phyloP scores from a whole-genome alignment of 2,797 vertebrate species.

The Kryptolebias ocellatus region DNA sequence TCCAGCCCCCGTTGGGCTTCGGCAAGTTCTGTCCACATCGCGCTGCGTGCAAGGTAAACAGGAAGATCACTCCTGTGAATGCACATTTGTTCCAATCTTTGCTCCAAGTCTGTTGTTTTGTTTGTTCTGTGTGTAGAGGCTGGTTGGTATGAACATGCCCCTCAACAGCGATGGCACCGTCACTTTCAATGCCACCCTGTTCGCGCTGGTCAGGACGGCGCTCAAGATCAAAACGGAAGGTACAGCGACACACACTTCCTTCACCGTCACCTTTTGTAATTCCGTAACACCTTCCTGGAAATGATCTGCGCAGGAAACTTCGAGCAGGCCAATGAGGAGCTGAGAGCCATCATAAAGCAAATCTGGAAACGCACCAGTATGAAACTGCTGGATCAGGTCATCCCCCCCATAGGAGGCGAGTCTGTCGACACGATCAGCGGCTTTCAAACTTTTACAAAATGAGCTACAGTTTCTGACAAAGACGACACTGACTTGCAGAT shows the following conservation, averaged over 20 bases:
- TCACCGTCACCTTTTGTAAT: neutral
- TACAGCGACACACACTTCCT: constrained; percentile 51
- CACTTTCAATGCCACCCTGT: constrained; percentile 97
- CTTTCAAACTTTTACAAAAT: neutral
- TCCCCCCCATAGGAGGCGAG: constrained; percentile 95
- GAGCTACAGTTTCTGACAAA: constrained; percentile 2
- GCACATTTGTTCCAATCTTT: neutral
- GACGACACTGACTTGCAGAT: constrained; percentile 77
- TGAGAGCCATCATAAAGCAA: constrained; percentile 95
- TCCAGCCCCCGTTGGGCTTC: constrained; percentile 96
- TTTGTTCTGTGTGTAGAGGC: constrained; percentile 78
- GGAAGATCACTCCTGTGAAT: neutral
- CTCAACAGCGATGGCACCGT: constrained; percentile 97
- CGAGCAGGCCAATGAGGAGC: constrained; percentile 96
- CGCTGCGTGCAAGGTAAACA: constrained; percentile 92
- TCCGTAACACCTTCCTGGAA: neutral
- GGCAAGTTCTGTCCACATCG: constrained; percentile 98
- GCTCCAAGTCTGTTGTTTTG: neutral
- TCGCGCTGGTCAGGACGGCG: constrained; percentile 95
- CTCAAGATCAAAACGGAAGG: constrained; percentile 99
- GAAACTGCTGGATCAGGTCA: constrained; percentile 98
- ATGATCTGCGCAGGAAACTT: constrained; percentile 89
- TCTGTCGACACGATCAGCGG: neutral
- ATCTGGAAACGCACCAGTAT: constrained; percentile 99
- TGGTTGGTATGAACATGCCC: constrained; percentile 99